Conservation (phyloP, 2,888 invertebrate species). For the Oithona nana region DNA sequence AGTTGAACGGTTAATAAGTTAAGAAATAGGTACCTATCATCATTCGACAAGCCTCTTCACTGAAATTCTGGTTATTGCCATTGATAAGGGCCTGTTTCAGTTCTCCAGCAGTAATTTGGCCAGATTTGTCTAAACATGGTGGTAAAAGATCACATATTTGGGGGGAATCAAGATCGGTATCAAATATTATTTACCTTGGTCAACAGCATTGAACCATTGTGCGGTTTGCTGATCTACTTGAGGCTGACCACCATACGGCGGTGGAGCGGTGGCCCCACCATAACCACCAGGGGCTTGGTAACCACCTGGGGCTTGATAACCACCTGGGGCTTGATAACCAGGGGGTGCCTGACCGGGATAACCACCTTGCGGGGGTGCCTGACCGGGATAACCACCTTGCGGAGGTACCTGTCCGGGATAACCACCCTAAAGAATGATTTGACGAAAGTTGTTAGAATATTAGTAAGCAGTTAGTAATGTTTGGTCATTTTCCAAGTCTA, state of each 20-base stretch:
- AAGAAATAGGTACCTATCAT: slow-evolving; percentile 84
- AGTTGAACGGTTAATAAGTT: too few relatives aligned
- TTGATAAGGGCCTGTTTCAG: slow-evolving; percentile 61
- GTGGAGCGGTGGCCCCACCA: slow-evolving; percentile 26
- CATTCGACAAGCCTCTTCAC: slow-evolving; percentile 57
- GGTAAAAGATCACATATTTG: too few relatives aligned
- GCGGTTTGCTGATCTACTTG: slow-evolving; percentile 48
- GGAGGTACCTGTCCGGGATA: slow-evolving; percentile 17
- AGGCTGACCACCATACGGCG: slow-evolving; percentile 41
- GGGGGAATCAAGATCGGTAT: too few relatives aligned
- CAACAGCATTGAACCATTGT: slow-evolving; percentile 66
- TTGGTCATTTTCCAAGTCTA: too few relatives aligned
- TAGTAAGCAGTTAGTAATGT: too few relatives aligned
- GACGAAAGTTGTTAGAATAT: too few relatives aligned
- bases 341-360: neutral
- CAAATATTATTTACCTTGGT: too few relatives aligned
- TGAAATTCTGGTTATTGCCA: slow-evolving; percentile 63
- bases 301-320: neutral
- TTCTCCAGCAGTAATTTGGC: slow-evolving; percentile 54
- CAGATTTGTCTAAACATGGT: slow-evolving; percentile 56
- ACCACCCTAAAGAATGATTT: too few relatives aligned
- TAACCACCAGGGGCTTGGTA: slow-evolving; percentile 16
- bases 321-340: neutral
- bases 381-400: slow-evolving; percentile 18
- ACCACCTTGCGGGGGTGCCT: neutral